Evolutionary conservation across 2,113 vertebrate species (phyloP), one percentile per base, ranked within the genome.

Genomic region (Toxotes jaculatrix): DNA sequence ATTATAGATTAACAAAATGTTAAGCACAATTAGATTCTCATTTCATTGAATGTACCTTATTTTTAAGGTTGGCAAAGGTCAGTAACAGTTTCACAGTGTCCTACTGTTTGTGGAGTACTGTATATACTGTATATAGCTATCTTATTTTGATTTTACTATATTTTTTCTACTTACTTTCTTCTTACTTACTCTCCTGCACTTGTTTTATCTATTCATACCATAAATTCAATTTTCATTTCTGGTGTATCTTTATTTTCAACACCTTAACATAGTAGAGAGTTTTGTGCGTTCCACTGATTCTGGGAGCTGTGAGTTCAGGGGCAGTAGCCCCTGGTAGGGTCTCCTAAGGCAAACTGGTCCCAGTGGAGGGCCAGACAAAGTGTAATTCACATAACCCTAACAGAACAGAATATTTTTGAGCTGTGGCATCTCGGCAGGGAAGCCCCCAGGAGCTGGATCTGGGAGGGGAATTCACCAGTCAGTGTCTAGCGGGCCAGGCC

Each of bases 1-100:
- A 82, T 81, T 79, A 77, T 27, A 66, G 60, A 71, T 71, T 40
- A 70, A 70, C 53, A 79, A 75, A 86, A 40, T 1, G 38, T 40
- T 40, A 40, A 8, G 38, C 7, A 8, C 38, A 40, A 40, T 40
- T 40, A 40, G 38, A 40, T 8, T 40, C 38, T 40, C 38, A 40
- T 40, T 40, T 40, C 38, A 40, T 40, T 7, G 38, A 40, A 40
- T 8, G 9, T 40, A 9, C 6, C 38, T 8, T 40, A 40, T 8
- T 40, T 40, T 40, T 40, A 40, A 40, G 5, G 38, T 40, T 5
- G 38, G 38, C 6, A 40, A 40, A 40, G 6, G 7, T 40, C 38
- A 40, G 8, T 40, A 40, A 40, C 7, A 40, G 7, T 40, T 40
- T 40, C 38, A 40, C 38, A 40, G 43, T 7, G 2, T 5, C 38